A percentile compares a stretch with the other conserved stretches of the same genome.
Conservation (phyloP, 2,797 vertebrate species). For the Sebastes steindachneri region DNA sequence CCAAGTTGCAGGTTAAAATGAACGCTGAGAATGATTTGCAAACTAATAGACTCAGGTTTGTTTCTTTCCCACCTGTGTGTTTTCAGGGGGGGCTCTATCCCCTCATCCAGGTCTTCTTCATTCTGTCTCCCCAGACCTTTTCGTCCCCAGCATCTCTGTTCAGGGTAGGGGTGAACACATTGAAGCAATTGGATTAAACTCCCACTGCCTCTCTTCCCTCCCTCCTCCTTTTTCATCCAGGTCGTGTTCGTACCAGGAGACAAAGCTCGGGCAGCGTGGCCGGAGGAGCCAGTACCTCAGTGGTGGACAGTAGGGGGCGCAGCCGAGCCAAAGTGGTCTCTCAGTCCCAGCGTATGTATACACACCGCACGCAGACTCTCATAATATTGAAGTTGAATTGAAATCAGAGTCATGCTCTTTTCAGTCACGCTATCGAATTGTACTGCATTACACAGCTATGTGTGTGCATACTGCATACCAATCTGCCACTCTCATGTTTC, state of each 20-base stretch:
- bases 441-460: background rate
- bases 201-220: background rate
- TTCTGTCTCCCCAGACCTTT: conserved; percentile 29
- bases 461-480: conserved; percentile 8
- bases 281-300: conserved; percentile 82
- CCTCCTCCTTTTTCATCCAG: conserved; percentile 66
- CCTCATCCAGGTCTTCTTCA: conserved; percentile 55
- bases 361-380: background rate
- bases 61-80: conserved; percentile 32
- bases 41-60: conserved; percentile 1
- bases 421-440: background rate
- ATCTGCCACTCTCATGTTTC: conserved; percentile 26
- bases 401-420: background rate
- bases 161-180: conserved; percentile 6
- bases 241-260: conserved; percentile 93
- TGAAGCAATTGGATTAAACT: background rate
- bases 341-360: conserved; percentile 94
- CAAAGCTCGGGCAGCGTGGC: conserved; percentile 92
- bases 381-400: background rate
- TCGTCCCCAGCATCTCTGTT: conserved; percentile 41
- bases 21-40: conserved; percentile 8
- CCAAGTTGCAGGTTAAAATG: background rate
- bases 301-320: conserved; percentile 92
- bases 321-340: conserved; percentile 97
- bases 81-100: conserved; percentile 20